These are phyloP conservation scores for Onychomys arenicola DNA, from an alignment of 2,797 vertebrate genomes.

Conservation along the genomic window DNA sequence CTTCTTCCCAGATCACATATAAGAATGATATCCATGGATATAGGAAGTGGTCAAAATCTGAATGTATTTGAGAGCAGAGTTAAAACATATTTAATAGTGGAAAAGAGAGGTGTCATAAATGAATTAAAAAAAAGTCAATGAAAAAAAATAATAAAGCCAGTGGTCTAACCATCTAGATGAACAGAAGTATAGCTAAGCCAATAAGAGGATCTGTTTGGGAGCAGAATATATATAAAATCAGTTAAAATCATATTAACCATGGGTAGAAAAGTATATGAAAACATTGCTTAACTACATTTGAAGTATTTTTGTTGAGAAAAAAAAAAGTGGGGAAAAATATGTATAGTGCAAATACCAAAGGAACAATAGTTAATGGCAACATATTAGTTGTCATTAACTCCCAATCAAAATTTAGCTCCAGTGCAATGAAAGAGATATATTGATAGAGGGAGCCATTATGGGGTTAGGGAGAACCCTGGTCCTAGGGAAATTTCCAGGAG, in stretches of 20 bases:
- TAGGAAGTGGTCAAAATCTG: neutral
- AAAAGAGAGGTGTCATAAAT: neutral
- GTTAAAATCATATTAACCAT: neutral
- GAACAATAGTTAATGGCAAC: neutral
- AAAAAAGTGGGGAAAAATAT: neutral
- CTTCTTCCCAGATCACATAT: neutral
- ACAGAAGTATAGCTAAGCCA: neutral
- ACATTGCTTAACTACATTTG: neutral
- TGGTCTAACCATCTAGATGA: neutral
- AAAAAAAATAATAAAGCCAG: neutral
- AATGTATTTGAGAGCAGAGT: neutral
- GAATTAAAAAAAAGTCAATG: neutral
- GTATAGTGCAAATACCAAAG: neutral
- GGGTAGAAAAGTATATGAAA: neutral
- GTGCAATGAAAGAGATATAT: too few species aligned
- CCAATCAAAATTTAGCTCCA: too few species aligned
- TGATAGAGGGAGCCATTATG: too few species aligned
- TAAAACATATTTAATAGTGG: conserved; percentile 3
- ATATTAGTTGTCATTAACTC: neutral
- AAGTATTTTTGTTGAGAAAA: neutral
- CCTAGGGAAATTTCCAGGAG: too few species aligned
- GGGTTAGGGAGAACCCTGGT: too few species aligned
- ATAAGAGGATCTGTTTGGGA: neutral
- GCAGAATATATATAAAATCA: neutral
- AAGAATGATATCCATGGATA: neutral